These are phyloP conservation scores for Lasiommata megera DNA, from an alignment of 2,888 invertebrate genomes.

Conservation along the genomic window DNA sequence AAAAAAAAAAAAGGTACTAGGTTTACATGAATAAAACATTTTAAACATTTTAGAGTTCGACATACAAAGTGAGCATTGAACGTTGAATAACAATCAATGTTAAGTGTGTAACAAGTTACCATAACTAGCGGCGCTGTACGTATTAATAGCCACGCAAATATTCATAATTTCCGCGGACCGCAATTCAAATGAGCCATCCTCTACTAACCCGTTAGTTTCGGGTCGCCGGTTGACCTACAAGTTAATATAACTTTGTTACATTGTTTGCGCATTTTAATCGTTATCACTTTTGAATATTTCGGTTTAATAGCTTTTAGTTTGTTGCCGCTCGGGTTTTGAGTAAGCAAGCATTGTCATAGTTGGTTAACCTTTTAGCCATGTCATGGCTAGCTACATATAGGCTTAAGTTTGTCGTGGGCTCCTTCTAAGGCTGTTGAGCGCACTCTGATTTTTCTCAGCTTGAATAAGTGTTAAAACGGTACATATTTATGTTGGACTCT, in stretches of 20 bases:
- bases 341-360: not conserved
- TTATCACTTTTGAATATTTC: constrained; percentile 31
- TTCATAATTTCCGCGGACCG: constrained; percentile 53
- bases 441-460: too few species aligned
- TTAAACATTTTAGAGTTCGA: too few species aligned
- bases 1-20: too few species aligned
- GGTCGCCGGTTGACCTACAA: constrained; percentile 44
- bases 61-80: not conserved
- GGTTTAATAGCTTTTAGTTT: not conserved
- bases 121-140: constrained; percentile 25
- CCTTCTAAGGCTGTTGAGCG: too few species aligned
- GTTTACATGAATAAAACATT: too few species aligned
- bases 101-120: constrained; percentile 1
- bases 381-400: too few species aligned
- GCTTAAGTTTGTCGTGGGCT: too few species aligned
- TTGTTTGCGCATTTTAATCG: constrained; percentile 29
- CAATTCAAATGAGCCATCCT: constrained; percentile 54
- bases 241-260: constrained; percentile 27
- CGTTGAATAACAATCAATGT: not conserved
- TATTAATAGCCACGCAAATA: constrained; percentile 54
- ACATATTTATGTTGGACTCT: too few species aligned
- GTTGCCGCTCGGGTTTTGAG: not conserved
- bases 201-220: constrained; percentile 41
- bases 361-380: not conserved
- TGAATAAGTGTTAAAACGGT: too few species aligned